These are phyloP conservation scores for Palythoa heliodiscus DNA, from an alignment of 92 coral and sea anemone species.

Conservation along the genomic window DNA sequence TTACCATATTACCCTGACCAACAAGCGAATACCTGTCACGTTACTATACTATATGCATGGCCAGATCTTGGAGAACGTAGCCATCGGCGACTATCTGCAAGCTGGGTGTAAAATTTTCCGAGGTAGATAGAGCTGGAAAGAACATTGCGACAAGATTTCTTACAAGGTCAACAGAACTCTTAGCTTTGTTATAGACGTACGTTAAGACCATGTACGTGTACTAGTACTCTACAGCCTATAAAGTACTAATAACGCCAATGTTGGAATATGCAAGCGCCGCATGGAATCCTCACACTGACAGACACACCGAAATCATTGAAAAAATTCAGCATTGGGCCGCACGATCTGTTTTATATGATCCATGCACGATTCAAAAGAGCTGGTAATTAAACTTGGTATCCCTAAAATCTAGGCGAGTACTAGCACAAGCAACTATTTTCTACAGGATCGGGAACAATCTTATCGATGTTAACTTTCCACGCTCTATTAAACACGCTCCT, in stretches of 20 bases:
- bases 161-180: conserved; percentile 9
- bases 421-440: no score
- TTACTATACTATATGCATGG: conserved; percentile 1
- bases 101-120: not conserved
- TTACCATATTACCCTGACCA: conserved; percentile 17
- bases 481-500: conserved; percentile 24
- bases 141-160: conserved; percentile 5
- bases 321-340: no score
- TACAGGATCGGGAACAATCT: no score
- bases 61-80: not conserved
- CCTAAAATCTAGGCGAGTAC: no score
- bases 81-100: conserved; percentile 10
- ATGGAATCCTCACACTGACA: no score
- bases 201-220: not conserved
- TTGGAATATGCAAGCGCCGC: no score
- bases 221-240: no score
- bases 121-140: not conserved
- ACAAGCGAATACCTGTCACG: not conserved
- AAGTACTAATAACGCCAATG: no score
- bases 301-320: no score
- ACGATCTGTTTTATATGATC: no score
- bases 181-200: not conserved
- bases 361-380: no score
- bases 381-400: no score
- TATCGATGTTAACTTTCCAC: not conserved